A percentile compares a stretch with the other conserved stretches of the same genome.
Conservation (phyloP, 2,888 invertebrate genomes). For the Creontiades dilutus region DNA sequence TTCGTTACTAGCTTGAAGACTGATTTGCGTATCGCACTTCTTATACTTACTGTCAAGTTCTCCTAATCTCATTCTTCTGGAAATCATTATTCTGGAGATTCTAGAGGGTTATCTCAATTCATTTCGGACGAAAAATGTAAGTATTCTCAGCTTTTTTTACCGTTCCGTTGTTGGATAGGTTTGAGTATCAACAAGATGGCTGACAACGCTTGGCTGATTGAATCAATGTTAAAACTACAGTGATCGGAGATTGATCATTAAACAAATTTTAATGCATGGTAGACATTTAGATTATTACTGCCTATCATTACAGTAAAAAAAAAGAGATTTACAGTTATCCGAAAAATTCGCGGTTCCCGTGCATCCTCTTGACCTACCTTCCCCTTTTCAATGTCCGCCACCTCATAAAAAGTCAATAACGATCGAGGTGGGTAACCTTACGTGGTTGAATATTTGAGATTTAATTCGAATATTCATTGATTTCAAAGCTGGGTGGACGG, state of each 20-base stretch:
- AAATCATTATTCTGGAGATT: constrained; percentile 61
- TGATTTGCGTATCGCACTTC: background rate
- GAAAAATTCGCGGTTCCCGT: background rate
- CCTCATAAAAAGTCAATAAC: background rate
- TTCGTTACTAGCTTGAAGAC: background rate
- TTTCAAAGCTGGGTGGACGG: too few species aligned
- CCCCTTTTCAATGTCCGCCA: background rate
- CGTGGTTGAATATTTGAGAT: too few species aligned
- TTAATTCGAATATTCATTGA: too few species aligned
- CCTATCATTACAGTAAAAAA: too few species aligned
- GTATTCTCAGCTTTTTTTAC: background rate
- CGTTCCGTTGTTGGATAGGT: background rate
- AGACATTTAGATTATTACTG: too few species aligned
- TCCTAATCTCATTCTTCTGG: background rate
- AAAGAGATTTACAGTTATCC: background rate
- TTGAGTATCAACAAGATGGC: constrained; percentile 47
- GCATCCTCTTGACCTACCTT: background rate
- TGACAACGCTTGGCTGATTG: constrained; percentile 14
- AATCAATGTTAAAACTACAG: background rate
- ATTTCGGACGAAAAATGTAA: constrained; percentile 61
- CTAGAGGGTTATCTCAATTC: constrained; percentile 64
- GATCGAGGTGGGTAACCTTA: background rate
- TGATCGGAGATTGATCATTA: too few species aligned
- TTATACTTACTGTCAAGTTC: background rate
- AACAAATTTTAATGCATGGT: too few species aligned